Evolutionary conservation across 2,888 invertebrate species (phyloP).

Genomic region (Perdita meconis): DNA sequence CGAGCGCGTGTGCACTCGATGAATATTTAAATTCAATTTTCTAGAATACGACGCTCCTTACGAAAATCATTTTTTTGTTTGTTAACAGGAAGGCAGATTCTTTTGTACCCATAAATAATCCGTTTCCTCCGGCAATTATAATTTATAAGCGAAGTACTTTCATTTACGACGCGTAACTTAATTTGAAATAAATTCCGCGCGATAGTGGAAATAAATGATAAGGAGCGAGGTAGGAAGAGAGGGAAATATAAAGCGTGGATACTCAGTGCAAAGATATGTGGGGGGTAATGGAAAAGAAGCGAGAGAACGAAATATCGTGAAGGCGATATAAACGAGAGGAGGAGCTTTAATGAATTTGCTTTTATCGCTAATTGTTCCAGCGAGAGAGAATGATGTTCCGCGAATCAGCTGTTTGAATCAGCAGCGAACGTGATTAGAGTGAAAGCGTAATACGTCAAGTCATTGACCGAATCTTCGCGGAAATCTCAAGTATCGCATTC

Average conservation of each 20-base stretch:
- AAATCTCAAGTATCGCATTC: no score
- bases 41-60: no score
- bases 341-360: neutral
- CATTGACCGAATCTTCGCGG: no score
- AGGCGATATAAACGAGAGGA: neutral
- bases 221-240: neutral
- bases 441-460: no score
- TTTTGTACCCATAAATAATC: neutral
- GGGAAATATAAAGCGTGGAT: neutral
- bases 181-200: neutral
- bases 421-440: no score
- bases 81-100: no score
- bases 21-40: no score
- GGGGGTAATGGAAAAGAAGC: neutral
- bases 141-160: neutral
- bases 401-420: neutral
- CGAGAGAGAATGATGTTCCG: neutral
- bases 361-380: neutral
- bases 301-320: neutral
- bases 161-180: neutral
- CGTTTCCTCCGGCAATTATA: neutral
- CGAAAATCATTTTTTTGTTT: no score
- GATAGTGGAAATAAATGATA: slow-evolving; percentile 1
- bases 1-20: no score
- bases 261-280: slow-evolving; percentile 9